Evolutionary conservation across 2,888 invertebrate genomes (phyloP), one percentile per base, ranked within the genome.

Genomic region (Nymphalis urticae): DNA sequence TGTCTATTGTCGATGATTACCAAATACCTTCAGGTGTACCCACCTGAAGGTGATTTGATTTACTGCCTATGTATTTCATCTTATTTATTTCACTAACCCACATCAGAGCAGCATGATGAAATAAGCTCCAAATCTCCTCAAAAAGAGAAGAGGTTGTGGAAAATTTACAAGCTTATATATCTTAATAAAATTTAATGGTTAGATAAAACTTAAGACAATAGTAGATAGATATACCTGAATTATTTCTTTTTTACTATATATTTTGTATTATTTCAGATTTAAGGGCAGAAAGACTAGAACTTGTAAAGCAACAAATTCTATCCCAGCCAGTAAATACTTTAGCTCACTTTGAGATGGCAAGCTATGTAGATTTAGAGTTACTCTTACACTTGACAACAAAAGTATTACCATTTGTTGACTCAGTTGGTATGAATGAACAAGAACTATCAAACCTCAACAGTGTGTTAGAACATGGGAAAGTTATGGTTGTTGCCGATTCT

Each of bases 351-450:
- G 97, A 97, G 85, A 95, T 97, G 96, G 97, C 97, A 6, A 97
- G 97, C 62, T 97, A 96, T 78, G 95, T 95, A 0, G 97, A 97
- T 80, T 90, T 95, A 64, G 92, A 94, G 58, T 88, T 97, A 13
- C 84, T 97, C 13, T 88, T 93, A 66, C 95, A 96, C 60, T 85
- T 97, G 0, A 93, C 94, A 0, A 92, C 95, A 6, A 92, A 94
- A 75, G 93, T 97, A 0, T 89, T 97, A 71, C 96, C 96, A 0
- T 95, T 94, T 79, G 94, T 96, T 0, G 96, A 97, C 82, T 97
- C 97, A 0, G 90, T 97, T 5, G 97, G 97, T 4, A 97, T 97
- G 97, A 97, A 97, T 80, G 97, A 97, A 81, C 97, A 97, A 86
- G 97, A 97, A 86, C 88, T 97, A 65, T 95, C 96, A 0, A 97